Evolutionary conservation across 2,888 invertebrate genomes (phyloP).

Genomic region (Rotaria sp.): DNA sequence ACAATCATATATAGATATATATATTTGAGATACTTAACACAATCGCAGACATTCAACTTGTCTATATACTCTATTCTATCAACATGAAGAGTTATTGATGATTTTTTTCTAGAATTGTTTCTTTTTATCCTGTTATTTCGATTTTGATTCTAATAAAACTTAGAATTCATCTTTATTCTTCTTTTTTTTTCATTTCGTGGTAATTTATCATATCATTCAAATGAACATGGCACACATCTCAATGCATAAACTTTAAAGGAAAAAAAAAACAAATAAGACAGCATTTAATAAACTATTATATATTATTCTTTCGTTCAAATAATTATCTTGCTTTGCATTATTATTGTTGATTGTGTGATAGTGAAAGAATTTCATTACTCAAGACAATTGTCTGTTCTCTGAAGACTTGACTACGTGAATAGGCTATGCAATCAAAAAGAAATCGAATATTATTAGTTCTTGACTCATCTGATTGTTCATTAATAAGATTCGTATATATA

Average conservation of each 20-base stretch:
- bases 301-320: not conserved
- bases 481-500: not conserved
- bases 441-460: not conserved
- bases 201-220: slow-evolving; percentile 15
- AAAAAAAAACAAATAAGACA: no score
- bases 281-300: not conserved
- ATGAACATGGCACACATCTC: not conserved
- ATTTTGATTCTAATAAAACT: not conserved
- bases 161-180: not conserved
- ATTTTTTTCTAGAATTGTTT: not conserved
- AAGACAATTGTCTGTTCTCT: not conserved
- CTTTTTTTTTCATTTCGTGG: not conserved
- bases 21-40: not conserved
- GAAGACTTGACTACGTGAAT: not conserved
- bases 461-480: not conserved
- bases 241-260: not conserved
- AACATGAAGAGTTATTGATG: not conserved
- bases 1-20: not conserved
- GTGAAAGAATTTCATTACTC: not conserved
- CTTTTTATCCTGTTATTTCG: not conserved
- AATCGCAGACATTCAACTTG: not conserved
- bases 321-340: not conserved
- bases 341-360: not conserved
- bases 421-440: not conserved
- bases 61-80: not conserved